Base-by-base conservation (phyloP, 2,113 vertebrate genomes). In the Oplegnathus fasciatus region DNA sequence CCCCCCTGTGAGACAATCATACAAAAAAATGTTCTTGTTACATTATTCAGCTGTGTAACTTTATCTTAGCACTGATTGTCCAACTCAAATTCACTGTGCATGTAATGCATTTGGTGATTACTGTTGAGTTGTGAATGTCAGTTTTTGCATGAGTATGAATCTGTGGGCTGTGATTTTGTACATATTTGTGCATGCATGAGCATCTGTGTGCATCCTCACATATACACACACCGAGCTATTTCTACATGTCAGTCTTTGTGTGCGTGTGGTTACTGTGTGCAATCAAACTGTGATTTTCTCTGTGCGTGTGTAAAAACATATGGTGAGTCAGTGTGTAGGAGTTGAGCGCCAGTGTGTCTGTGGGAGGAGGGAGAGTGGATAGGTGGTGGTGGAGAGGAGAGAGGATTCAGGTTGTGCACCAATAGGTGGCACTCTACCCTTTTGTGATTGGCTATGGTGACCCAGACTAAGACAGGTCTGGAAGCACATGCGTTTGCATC, bases 361-460 rank as follows among this genome's bases (percentile, higher is more conserved):
- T 84, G 84, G 88, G 93, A 80, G 89, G 86, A 83, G 86, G 76
- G 78, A 78, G 82, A 75, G 57, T 37, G 26, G 61, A 75, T 28
- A 52, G 72, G 67, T 75, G 76, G 64, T 57, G 79, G 58, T 26
- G 58, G 55, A 86, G 75, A 87, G 58, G 55, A 81, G 40, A 83
- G 74, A 86, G 86, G 88, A 92, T 90, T 74, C 71, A 78, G 90
- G 79, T 88, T 89, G 80, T 84, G 75, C 79, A 89, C 95, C 95
- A 94, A 95, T 94, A 96, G 95, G 95, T 94, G 95, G 95, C 95
- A 94, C 95, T 93, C 91, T 95, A 95, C 92, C 90, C 95, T 95
- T 94, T 95, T 84, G 77, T 95, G 92, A 95, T 92, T 90, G 83
- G 82, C 79, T 85, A 78, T 44, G 55, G 73, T 92, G 89, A 92